Conservation (phyloP, 2,113 vertebrate genomes). For the Sigmodon hispidus region DNA sequence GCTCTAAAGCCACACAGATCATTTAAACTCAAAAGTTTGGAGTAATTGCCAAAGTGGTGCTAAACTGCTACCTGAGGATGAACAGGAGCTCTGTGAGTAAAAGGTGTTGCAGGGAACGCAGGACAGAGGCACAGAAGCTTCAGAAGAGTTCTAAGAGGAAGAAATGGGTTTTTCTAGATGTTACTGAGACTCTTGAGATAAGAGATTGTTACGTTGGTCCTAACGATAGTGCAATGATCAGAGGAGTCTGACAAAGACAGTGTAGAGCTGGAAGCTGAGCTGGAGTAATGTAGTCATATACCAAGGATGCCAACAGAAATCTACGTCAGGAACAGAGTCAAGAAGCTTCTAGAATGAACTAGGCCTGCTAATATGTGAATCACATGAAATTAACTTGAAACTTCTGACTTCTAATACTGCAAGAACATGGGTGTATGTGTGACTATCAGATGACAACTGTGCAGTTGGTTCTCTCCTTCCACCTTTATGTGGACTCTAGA, state of each 20-base stretch:
- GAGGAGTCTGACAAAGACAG: not conserved
- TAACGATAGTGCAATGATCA: not conserved
- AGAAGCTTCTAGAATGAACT: not conserved
- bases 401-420: not conserved
- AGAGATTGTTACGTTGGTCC: not conserved
- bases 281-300: not conserved
- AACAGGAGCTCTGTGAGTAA: not conserved
- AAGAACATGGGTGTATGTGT: not conserved
- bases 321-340: not conserved
- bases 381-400: not conserved
- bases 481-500: not conserved
- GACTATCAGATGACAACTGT: not conserved
- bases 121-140: not conserved
- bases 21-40: not conserved
- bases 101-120: not conserved
- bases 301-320: not conserved
- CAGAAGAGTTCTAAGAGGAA: not conserved
- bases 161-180: not conserved
- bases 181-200: not conserved
- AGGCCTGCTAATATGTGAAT: not conserved
- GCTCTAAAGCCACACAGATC: not conserved
- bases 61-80: not conserved
- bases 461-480: not conserved
- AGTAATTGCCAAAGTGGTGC: not conserved
- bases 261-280: not conserved